Evolutionary conservation across 2,888 invertebrate species (phyloP).

Genomic region (Lypha dubia): DNA sequence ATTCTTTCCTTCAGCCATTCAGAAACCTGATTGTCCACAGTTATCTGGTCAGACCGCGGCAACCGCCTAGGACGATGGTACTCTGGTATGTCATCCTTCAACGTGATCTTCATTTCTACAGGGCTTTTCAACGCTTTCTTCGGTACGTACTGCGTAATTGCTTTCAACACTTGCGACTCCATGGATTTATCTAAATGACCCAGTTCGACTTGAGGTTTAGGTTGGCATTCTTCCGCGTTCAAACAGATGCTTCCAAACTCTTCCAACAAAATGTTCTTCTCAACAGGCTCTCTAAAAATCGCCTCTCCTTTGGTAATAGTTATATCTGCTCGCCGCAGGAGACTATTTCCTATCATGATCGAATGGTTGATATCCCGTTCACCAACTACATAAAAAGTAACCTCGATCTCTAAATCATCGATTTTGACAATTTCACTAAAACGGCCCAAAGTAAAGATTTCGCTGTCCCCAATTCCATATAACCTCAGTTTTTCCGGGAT

Average conservation of each 20-base stretch:
- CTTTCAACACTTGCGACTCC: not conserved
- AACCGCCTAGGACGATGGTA: constrained; percentile 2
- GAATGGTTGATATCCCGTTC: constrained; percentile 19
- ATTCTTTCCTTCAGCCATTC: constrained; percentile 8
- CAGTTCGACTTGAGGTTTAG: too few relatives aligned
- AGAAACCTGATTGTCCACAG: not conserved
- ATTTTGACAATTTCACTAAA: not conserved
- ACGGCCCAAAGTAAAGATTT: constrained; percentile 11
- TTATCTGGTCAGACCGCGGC: not conserved
- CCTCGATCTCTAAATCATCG: constrained; percentile 5
- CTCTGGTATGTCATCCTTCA: constrained; percentile 5
- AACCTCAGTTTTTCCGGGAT: constrained; percentile 8
- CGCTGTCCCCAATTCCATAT: constrained; percentile 2
- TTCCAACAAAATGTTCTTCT: not conserved
- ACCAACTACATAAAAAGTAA: constrained; percentile 16
- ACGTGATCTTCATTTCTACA: constrained; percentile 61
- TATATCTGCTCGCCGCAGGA: not conserved
- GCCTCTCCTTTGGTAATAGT: constrained; percentile 1
- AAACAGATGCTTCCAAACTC: constrained; percentile 20
- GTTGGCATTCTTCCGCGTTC: not conserved
- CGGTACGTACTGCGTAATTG: constrained; percentile 8
- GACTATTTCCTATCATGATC: constrained; percentile 21
- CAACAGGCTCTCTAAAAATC: not conserved
- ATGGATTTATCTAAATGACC: not conserved
- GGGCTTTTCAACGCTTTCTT: not conserved